Evolutionary conservation across 1,140 invertebrate genomes (phyloP), one percentile per base, ranked within the genome.

Genomic region (Anoplophora glabripennis): DNA sequence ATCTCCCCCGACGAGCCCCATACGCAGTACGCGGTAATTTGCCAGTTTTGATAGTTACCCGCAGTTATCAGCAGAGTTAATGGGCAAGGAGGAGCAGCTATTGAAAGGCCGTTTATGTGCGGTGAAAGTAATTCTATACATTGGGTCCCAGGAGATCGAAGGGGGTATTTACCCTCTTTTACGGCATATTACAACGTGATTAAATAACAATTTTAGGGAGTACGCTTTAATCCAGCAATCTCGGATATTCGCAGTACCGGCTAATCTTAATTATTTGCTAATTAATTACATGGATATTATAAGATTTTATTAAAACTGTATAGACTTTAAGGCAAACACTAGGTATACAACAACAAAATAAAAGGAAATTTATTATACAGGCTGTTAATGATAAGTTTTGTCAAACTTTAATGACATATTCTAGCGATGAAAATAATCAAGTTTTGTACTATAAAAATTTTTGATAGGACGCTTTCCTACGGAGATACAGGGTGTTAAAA

Each of bases 81-180:
- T 54, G 37, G 52, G 44, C 34, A 44, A 54, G 52, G 36, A 53
- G 37, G 37, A 44, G 38, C 38, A 33, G 40, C 40, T 44, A 54
- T 54, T 54, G 28, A 53, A 44, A 42, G 18, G 28, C 36, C 51
- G 54, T 46, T 38, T 62, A 21, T 54, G 38, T 57, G 59, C 53
- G 61, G 61, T 63, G 56, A 63, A 63, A 58, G 62, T 64, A 64
- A 64, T 64, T 64, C 59, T 59, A 64, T 64, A 64, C 58, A 48
- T 15, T 21, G 47, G 38, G 48, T 57, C 61, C 61, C 47, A 14
- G 41, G 58, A 53, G 57, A 40, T 44, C 48, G 34, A n/a, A 54
- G 52, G 38, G 53, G 57, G 57, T 48, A 60, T 64, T 64, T 64
- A 64, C 62, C 62, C 62, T 64, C 62, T 60, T 64, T 64, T 64